Percentiles rank a stretch among this genome's conserved stretches.
These are phyloP conservation scores for Hippoglossus stenolepis DNA, from an alignment of 2,113 vertebrate species.

Conservation along the genomic window DNA sequence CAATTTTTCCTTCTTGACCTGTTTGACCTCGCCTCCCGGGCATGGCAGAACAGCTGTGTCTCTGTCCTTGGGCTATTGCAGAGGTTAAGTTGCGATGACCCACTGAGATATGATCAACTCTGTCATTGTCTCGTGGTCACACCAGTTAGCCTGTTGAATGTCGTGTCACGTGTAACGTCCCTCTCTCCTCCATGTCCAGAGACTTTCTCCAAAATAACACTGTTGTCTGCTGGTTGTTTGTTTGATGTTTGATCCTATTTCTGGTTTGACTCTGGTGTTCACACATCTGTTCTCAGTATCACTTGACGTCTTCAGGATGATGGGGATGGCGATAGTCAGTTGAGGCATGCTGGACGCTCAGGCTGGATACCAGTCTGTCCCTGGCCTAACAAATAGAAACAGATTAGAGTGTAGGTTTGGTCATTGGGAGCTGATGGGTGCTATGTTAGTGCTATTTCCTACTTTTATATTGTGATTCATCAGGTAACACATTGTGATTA, in stretches of 20 bases:
- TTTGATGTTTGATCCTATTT: slow-evolving; percentile 22
- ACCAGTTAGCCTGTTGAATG: slow-evolving; percentile 52
- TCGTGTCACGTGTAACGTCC: slow-evolving; percentile 47
- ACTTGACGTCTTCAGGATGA: too few relatives aligned
- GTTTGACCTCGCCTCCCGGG: slow-evolving; percentile 56
- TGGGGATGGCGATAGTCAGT: too few relatives aligned
- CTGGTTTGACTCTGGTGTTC: slow-evolving; percentile 2
- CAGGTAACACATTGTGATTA: background rate
- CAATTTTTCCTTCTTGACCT: slow-evolving; percentile 64
- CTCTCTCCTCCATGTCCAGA: background rate
- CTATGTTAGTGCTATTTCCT: background rate
- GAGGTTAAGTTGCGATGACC: slow-evolving; percentile 47
- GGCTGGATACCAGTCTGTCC: background rate
- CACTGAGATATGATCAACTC: slow-evolving; percentile 29
- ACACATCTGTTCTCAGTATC: background rate
- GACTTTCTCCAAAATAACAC: slow-evolving; percentile 34
- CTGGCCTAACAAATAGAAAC: background rate
- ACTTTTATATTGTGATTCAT: background rate
- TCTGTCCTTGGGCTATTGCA: slow-evolving; percentile 45
- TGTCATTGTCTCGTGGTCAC: slow-evolving; percentile 53
- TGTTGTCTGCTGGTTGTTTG: slow-evolving; percentile 8
- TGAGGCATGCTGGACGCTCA: too few relatives aligned
- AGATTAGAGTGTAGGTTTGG: too few relatives aligned
- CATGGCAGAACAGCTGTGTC: slow-evolving; percentile 45
- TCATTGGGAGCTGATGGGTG: background rate